Evolutionary conservation across 2,888 invertebrate genomes (phyloP).

Genomic region (Molorchus minor): DNA sequence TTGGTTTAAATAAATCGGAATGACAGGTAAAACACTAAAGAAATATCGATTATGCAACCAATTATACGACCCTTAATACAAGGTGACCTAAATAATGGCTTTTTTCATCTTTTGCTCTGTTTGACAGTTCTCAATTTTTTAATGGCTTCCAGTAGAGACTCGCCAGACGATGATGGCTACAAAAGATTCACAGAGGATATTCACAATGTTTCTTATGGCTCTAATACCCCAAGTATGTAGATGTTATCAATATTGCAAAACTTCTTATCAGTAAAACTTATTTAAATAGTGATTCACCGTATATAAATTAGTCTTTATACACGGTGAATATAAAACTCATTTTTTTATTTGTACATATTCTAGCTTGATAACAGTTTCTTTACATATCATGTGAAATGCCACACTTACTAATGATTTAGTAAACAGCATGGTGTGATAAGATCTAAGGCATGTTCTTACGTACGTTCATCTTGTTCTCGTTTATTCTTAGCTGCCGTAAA

Average conservation of each 20-base stretch:
- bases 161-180: conserved; percentile 70
- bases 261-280: conserved; percentile 28
- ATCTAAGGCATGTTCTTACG: conserved; percentile 24
- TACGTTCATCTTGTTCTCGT: conserved; percentile 19
- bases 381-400: neutral
- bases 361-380: neutral
- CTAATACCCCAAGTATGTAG: conserved; percentile 72
- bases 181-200: conserved; percentile 71
- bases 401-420: neutral
- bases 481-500: no score
- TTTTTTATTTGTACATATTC: neutral
- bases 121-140: conserved; percentile 26
- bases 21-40: no score
- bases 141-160: conserved; percentile 52
- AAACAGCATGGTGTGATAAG: neutral
- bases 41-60: conserved; percentile 5
- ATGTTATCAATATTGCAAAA: conserved; percentile 47
- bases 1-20: no score
- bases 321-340: conserved; percentile 4
- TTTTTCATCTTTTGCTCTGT: no score
- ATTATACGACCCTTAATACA: neutral
- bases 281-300: neutral
- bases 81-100: no score
- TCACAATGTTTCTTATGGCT: conserved; percentile 67
- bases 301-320: neutral